Evolutionary conservation across 2,888 invertebrate genomes (phyloP).

Genomic region (Lampropteryx suffumata): DNA sequence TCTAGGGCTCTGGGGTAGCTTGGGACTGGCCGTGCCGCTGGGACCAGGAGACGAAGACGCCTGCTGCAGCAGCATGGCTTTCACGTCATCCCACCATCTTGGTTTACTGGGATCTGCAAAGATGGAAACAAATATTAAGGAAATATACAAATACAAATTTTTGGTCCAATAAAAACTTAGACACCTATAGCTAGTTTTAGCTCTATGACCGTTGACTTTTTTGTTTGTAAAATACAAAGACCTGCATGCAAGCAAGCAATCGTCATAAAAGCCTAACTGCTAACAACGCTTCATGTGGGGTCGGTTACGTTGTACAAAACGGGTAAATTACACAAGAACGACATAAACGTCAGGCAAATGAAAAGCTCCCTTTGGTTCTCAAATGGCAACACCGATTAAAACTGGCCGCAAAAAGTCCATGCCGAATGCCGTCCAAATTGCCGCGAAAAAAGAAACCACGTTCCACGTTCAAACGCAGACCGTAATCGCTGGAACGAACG

Average conservation of each 20-base stretch:
- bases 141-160: no score
- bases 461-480: constrained; percentile 53
- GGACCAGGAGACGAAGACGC: constrained; percentile 76
- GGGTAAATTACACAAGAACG: constrained; percentile 34
- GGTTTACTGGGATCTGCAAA: constrained; percentile 56
- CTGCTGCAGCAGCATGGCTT: constrained; percentile 80
- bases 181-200: no score
- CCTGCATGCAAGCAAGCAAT: constrained; percentile 12
- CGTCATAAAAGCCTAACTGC: constrained; percentile 18
- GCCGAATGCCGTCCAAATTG: constrained; percentile 64
- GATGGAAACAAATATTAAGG: constrained; percentile 20
- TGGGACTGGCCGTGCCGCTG: constrained; percentile 78
- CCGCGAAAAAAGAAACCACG: constrained; percentile 61
- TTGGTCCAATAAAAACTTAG: no score
- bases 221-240: constrained; percentile 15
- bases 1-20: constrained; percentile 59
- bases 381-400: constrained; percentile 78
- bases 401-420: constrained; percentile 69
- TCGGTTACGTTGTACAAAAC: constrained; percentile 23
- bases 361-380: constrained; percentile 45
- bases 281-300: constrained; percentile 8
- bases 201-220: no score
- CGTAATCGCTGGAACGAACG: constrained; percentile 62
- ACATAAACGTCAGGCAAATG: constrained; percentile 53
- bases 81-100: constrained; percentile 73